Percentiles rank a stretch among this genome's conserved stretches.
These are phyloP conservation scores for Paramuricea clavata DNA, from an alignment of 92 coral and sea anemone species.

Conservation along the genomic window DNA sequence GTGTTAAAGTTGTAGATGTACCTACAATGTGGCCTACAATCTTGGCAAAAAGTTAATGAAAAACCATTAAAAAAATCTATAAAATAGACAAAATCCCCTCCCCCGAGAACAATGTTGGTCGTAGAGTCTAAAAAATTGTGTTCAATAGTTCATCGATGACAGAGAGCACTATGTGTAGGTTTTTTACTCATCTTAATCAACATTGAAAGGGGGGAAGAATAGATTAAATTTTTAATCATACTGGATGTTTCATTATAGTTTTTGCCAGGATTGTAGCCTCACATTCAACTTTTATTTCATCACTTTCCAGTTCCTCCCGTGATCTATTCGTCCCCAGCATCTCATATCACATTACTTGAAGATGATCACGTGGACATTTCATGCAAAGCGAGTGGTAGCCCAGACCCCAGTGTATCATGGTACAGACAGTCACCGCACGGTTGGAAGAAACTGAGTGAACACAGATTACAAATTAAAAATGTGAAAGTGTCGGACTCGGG, in stretches of 20 bases:
- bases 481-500: conserved; percentile 24
- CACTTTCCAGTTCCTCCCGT: conserved; percentile 9
- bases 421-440: background rate
- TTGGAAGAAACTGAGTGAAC: background rate
- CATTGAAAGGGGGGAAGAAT: too few species aligned
- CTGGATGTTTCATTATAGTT: background rate
- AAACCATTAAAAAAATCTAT: too few species aligned
- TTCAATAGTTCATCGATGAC: too few species aligned
- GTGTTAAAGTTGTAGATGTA: too few species aligned
- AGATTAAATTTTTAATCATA: too few species aligned
- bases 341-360: background rate
- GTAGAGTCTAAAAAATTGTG: too few species aligned
- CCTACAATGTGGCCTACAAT: too few species aligned
- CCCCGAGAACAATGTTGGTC: too few species aligned
- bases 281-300: background rate
- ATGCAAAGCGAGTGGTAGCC: conserved; percentile 34
- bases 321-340: background rate
- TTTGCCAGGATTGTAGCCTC: background rate
- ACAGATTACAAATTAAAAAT: conserved; percentile 1
- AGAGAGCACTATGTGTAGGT: too few species aligned
- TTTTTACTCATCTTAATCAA: too few species aligned
- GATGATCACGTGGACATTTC: conserved; percentile 10
- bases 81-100: too few species aligned
- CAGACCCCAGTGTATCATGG: conserved; percentile 34
- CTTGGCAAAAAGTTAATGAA: too few species aligned